A percentile compares a stretch with the other conserved stretches of the same genome.
These are phyloP conservation scores for Diaphora mendica DNA, from an alignment of 2,888 invertebrate species.

Conservation along the genomic window DNA sequence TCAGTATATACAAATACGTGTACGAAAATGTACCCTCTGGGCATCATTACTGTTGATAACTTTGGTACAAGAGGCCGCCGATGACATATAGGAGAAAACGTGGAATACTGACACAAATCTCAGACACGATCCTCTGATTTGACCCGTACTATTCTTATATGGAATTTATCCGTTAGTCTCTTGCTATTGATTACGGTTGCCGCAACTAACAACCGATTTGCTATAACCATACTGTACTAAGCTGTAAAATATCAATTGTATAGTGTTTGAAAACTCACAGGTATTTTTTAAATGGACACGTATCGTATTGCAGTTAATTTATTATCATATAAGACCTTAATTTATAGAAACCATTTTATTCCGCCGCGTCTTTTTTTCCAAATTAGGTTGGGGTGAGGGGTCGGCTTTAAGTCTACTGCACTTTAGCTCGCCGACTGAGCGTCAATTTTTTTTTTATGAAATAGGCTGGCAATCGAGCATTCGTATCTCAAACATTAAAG, in stretches of 20 bases:
- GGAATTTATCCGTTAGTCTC: conserved; percentile 79
- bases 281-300: neutral
- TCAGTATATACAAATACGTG: neutral
- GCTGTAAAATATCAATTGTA: neutral
- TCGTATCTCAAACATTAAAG: too few relatives aligned
- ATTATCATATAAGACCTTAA: neutral
- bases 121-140: conserved; percentile 77
- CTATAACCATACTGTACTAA: conserved; percentile 17
- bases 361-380: too few relatives aligned
- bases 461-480: too few relatives aligned
- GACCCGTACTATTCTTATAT: conserved; percentile 81
- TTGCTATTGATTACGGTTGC: conserved; percentile 70
- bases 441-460: too few relatives aligned
- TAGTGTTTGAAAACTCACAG: neutral
- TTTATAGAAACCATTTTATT: neutral
- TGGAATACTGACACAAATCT: conserved; percentile 82
- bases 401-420: too few relatives aligned
- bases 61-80: conserved; percentile 63
- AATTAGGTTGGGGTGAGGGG: too few relatives aligned
- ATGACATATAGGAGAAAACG: conserved; percentile 81
- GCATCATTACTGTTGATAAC: conserved; percentile 56
- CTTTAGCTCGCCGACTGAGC: too few relatives aligned
- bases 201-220: conserved; percentile 34
- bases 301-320: neutral
- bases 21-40: conserved; percentile 49